Evolutionary conservation across 2,888 invertebrate genomes (phyloP).

Genomic region (Ichneumoninae sp.): DNA sequence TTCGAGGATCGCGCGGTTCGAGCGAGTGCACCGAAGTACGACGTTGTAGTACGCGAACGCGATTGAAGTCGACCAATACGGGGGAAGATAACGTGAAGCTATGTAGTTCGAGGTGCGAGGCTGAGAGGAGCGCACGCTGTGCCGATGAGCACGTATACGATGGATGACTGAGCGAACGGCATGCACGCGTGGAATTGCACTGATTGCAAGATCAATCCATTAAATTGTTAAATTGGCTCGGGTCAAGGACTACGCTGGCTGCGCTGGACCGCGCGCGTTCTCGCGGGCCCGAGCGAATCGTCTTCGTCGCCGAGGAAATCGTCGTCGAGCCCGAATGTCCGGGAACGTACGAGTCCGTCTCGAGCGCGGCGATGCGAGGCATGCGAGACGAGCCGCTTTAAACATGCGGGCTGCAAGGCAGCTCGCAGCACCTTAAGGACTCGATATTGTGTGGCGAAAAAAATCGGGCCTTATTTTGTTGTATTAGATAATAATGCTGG

Average conservation of each 20-base stretch:
- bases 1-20: constrained; percentile 16
- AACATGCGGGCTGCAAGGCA: no score
- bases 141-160: constrained; percentile 16
- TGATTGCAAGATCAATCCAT: constrained; percentile 68
- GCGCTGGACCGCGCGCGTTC: constrained; percentile 34
- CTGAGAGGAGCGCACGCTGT: no score
- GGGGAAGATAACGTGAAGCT: background rate
- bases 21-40: constrained; percentile 32
- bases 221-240: constrained; percentile 68
- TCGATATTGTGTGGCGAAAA: no score
- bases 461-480: no score
- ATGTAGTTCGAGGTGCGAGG: no score
- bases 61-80: constrained; percentile 13
- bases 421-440: no score
- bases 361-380: no score
- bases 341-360: no score
- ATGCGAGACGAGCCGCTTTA: no score
- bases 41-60: constrained; percentile 18
- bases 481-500: no score
- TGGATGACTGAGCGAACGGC: constrained; percentile 60
- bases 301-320: background rate
- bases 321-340: no score
- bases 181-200: constrained; percentile 64
- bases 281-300: constrained; percentile 32
- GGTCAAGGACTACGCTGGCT: constrained; percentile 69